Evolutionary conservation across 2,888 invertebrate genomes (phyloP), one percentile per base, ranked within the genome.

Genomic region (Pseudoips prasinana): DNA sequence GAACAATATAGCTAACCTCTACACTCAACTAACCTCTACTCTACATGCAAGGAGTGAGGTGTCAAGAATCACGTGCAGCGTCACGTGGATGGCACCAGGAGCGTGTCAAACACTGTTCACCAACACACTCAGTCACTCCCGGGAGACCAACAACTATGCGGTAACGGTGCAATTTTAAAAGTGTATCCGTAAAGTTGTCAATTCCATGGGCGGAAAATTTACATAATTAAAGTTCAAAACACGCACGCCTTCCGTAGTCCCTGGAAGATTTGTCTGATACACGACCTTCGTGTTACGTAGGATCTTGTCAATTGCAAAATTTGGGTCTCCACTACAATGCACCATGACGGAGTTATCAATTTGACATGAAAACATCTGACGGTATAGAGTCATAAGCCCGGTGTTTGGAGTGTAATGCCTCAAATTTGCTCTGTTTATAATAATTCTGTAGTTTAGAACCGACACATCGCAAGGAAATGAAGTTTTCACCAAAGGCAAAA

Each of bases 381-480:
- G 65, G 22, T 86, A 82, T 8, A 86, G 47, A 7, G 67, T 69
- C 53, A 87, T 49, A 7, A 86, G 46, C 0, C 79, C 80, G 1
- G 67, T 43, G 29, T 53, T 72, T 1, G 74, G 64, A 23, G 42
- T 43, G 7, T 48, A 45, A 34, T 65, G 42, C 14, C 51, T 44
- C 8, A 53, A 26, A 3, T 46, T 36, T 1, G 36, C 48, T 48
- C 51, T 64, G 14, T 63, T 57, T 14, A 76, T 37, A 17, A 71
- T 35, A 8, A 64, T 43, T 48, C 86, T 73, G 34, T 67, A 86
- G 45, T 76, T 85, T 1, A 86, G 29, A n/a, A 86, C 46, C 0
- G 62, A 46, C 2, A 84, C 64, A 46, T 85, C 85, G 49, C 86
- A 85, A 1, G 86, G 86, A 52, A 84, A 82, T 1, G 73, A 50